Evolutionary conservation across 2,797 vertebrate species (phyloP), one percentile per base, ranked within the genome.

Genomic region (Malurus splendens): DNA sequence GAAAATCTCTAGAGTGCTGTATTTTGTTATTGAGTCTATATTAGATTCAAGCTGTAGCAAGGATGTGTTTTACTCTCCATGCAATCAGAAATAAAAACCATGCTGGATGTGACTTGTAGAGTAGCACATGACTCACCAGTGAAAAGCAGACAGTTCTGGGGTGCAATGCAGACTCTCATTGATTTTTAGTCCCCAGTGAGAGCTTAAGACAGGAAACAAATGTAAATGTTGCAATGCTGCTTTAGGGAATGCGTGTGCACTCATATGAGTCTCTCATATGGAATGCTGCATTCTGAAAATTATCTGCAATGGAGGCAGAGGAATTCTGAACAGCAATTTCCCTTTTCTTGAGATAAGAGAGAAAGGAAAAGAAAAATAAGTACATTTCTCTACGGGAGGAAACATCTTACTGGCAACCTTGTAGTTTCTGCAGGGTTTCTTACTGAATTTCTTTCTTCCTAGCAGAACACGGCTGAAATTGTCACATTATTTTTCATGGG

Each of bases 191-290:
- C 82, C 45, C 70, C 45, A 44, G 59, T 1, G 48, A 89, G 59
- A 89, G 42, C 66, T 87, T 83, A 66, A 66, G 56, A 89, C n/a
- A 50, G n/a, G 73, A 89, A 92, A 81, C 60, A 72, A 95, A 92
- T 48, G 55, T 55, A 65, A 78, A 78, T 62, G 59, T 56, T 90
- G 48, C 48, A 73, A 17, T 88, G 73, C 64, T 60, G 77, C 90
- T 86, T 73, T 36, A 76, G 93, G 90, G 72, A 24, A 42, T 38
- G 48, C 0, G 10, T n/a, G 72, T 75, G 48, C 3, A 1, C 57
- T 74, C 22, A 1, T 10, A 23, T 12, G 39, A 48, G 6, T 71
- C 30, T 76, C 67, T 82, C 52, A 25, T 18, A 54, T 6, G 24
- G 83, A 92, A 80, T 14, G n/a, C 38, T 45, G 59, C 52, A 50